Conservation (phyloP, 2,888 invertebrate genomes). For the Hydraecia micacea region DNA sequence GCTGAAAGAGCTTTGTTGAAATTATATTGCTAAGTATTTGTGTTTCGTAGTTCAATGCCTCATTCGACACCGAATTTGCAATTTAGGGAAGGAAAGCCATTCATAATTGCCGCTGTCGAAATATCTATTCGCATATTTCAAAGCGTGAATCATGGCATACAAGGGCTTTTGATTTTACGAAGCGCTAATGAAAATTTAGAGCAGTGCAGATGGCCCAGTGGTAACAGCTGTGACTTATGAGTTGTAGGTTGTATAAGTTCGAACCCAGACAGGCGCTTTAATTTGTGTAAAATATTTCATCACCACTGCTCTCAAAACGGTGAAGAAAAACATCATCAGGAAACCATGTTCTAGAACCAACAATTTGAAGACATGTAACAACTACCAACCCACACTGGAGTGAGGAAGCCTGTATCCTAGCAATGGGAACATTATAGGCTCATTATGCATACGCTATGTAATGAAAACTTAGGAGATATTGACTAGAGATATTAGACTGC, state of each 20-base stretch:
- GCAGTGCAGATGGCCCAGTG: not conserved
- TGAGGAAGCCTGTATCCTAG: too few relatives aligned
- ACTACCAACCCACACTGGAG: not conserved
- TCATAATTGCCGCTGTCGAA: constrained; percentile 16
- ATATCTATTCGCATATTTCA: constrained; percentile 2
- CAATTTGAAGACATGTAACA: not conserved
- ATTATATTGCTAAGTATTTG: constrained; percentile 2
- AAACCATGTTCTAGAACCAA: not conserved
- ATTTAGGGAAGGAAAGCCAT: constrained; percentile 20
- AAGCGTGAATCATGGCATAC: constrained; percentile 3
- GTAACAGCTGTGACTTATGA: not conserved
- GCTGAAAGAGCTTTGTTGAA: constrained; percentile 26
- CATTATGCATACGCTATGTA: not conserved
- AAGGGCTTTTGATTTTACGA: constrained; percentile 4
- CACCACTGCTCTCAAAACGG: too few relatives aligned
- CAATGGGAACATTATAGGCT: not conserved
- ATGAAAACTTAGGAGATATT: constrained; percentile 19
- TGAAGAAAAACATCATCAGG: too few relatives aligned
- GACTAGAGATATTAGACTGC: constrained; percentile 23
- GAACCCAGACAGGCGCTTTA: not conserved
- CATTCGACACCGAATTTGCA: constrained; percentile 22
- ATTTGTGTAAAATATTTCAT: not conserved
- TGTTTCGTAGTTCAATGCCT: constrained; percentile 23
- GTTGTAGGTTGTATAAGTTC: too few relatives aligned
- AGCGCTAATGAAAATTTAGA: constrained; percentile 13